Evolutionary conservation across 2,797 vertebrate genomes (phyloP), one percentile per base, ranked within the genome.

Genomic region (Myotis daubentonii): DNA sequence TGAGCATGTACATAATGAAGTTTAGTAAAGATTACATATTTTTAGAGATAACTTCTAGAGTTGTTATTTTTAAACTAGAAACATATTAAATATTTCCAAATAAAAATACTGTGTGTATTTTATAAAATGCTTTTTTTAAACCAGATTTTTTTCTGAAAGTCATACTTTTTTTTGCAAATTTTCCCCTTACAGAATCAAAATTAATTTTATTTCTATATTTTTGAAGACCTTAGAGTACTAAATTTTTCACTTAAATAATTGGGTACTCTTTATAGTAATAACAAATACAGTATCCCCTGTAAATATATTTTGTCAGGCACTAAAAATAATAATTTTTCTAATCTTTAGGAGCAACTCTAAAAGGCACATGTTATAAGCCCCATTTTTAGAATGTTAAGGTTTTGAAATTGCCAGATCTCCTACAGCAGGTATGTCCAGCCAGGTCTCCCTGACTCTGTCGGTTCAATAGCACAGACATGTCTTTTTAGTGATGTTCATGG

Each of bases 41-140:
- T 41, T 36, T 53, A 68, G 1, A 84, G 23, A 85, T 44, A 47
- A 41, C 25, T 92, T 55, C 22, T 76, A 11, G 47, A 47, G 95
- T 66, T 71, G 95, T 66, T 71, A 81, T 82, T 89, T 85, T 87
- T 17, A 78, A 82, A 47, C 28, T 83, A 80, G 28, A 93, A 81
- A 33, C 41, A 87, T 65, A 0, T n/a, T 62, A 89, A 87, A 51
- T 60, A 75, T 30, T 41, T 13, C 3, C n/a, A 20, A 17, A 78
- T 71, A 65, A 60, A 79, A 30, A 23, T 19, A 49, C 0, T 57
- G 30, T 36, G 3, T 49, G 2, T 41, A 79, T 38, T 95, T 88
- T 92, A 23, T 49, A 51, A 38, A 71, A 55, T 72, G 8, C 10
- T 49, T 74, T 89, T 47, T 47, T 47, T 12, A 3, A 68, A 16